These are phyloP conservation scores for Tapera naevia DNA, from an alignment of 2,797 vertebrate species.

Conservation along the genomic window DNA sequence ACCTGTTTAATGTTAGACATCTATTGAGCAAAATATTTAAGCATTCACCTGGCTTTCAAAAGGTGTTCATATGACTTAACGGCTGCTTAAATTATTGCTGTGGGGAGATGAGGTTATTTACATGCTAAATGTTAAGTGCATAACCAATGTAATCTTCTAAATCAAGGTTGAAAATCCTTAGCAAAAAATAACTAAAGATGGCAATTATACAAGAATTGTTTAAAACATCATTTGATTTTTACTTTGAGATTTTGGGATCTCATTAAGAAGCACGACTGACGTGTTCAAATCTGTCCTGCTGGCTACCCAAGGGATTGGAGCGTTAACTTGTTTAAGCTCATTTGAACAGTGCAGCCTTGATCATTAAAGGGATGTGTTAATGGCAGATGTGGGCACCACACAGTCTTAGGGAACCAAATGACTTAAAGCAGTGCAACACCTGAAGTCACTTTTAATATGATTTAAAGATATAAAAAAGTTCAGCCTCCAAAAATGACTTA, in stretches of 20 bases:
- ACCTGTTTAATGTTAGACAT: background rate
- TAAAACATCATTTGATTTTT: background rate
- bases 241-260: conserved; percentile 43
- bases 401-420: background rate
- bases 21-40: background rate
- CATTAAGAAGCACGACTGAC: conserved; percentile 25
- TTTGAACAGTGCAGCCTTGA: conserved; percentile 17
- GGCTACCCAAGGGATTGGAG: background rate
- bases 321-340: background rate
- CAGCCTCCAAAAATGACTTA: conserved; percentile 24
- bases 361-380: conserved; percentile 1
- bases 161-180: background rate
- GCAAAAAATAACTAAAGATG: background rate
- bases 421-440: background rate
- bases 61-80: background rate
- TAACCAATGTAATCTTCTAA: background rate
- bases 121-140: background rate
- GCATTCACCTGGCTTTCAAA: background rate
- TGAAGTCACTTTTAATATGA: conserved; percentile 30
- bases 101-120: background rate
- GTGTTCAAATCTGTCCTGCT: background rate
- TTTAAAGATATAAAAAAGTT: background rate
- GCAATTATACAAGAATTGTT: background rate
- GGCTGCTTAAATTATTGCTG: background rate
- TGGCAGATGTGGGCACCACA: background rate